Evolutionary conservation across 2,113 vertebrate species (phyloP), one percentile per base, ranked within the genome.

Genomic region (Dasyornis broadbenti): DNA sequence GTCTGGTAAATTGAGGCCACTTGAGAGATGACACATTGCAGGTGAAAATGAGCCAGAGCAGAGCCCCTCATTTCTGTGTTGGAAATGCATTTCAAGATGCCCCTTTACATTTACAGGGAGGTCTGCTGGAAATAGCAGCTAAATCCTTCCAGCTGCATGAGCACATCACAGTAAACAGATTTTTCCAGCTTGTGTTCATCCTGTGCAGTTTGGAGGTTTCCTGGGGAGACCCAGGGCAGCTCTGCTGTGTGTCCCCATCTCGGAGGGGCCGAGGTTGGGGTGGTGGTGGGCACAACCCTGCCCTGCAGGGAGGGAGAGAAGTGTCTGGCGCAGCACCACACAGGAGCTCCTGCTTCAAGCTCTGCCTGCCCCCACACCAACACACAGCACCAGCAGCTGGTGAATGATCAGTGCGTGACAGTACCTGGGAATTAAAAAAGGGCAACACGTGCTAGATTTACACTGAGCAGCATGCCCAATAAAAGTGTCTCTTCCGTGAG

Each of bases 201-300:
- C 26, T 27, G 31, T 60, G 65, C 28, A 9, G 24, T 66, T 54
- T 72, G 66, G 54, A 83, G 61, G 19, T 72, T 82, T 88, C 82
- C 96, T 92, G 54, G 59, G 73, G 85, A 61, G 42, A 40, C 31
- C 37, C 75, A 33, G 70, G 71, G 66, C 79, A 92, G 40, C 23
- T 26, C 30, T 72, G n/a, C 26, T 49, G 12, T 39, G 33, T 37
- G 42, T 54, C 28, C 37, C 49, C 52, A 35, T 5, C 66, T 53
- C 0, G 0, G 63, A 71, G 49, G 24, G 7, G 15, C 7, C 0
- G 4, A 87, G 50, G 15, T 0, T 47, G 33, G 35, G 10, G 9
- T 16, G 33, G 10, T 56, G 47, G 17, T 31, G 27, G 68, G 30
- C 30, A 37, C 40, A 75, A n/a, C 37, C 33, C 28, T 12, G 5